Percentiles rank a stretch among this genome's conserved stretches.
Conservation (phyloP, 2,888 invertebrate genomes). For the Metacarcinus magister region DNA sequence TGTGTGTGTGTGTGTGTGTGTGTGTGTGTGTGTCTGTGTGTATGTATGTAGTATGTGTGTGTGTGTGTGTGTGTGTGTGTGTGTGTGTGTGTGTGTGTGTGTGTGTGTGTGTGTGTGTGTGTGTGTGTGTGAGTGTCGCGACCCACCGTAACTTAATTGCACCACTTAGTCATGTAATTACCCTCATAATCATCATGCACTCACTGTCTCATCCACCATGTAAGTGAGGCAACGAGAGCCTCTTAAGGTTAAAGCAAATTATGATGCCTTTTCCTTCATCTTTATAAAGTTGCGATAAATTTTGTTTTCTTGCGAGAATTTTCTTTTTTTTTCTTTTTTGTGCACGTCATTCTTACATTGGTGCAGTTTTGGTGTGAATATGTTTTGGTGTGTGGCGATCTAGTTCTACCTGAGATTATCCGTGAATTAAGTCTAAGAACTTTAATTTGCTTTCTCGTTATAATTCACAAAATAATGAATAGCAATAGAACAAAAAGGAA, state of each 20-base stretch:
- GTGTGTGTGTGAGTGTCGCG: background rate
- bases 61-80: background rate
- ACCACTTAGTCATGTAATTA: constrained; percentile 16
- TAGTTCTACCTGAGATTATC: background rate
- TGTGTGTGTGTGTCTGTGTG: no score
- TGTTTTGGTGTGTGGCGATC: no score
- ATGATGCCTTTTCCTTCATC: background rate
- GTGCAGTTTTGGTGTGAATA: no score
- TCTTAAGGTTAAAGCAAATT: background rate
- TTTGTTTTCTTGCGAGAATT: background rate
- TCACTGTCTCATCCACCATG: constrained; percentile 22
- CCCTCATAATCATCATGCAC: constrained; percentile 27
- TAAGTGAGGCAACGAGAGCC: background rate
- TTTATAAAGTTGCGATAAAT: background rate
- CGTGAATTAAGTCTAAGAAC: no score
- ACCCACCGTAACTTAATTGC: background rate
- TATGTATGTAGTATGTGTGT: background rate
- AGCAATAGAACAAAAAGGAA: no score
- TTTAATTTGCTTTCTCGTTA: background rate
- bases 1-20: no score
- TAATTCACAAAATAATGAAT: no score
- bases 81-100: background rate
- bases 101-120: constrained; percentile 6
- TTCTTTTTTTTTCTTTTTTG: background rate
- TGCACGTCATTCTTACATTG: background rate